Conservation (phyloP, 1,140 invertebrate genomes). For the Paraescarpia echinospica region DNA sequence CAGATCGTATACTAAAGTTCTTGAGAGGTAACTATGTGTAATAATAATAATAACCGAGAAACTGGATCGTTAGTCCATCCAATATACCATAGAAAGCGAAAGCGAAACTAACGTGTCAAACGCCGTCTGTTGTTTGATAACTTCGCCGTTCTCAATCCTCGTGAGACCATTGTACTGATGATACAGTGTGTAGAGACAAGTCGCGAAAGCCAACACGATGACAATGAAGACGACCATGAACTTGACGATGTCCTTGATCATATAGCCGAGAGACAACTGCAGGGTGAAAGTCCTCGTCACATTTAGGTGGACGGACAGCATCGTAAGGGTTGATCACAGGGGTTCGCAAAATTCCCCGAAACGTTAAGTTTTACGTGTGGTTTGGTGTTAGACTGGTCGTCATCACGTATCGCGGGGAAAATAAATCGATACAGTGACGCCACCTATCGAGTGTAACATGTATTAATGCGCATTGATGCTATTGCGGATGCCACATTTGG, state of each 20-base stretch:
- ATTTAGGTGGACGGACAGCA: background rate
- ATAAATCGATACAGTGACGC: too few relatives aligned
- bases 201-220: background rate
- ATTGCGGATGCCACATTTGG: too few relatives aligned
- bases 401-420: too few relatives aligned
- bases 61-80: too few relatives aligned
- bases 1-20: too few relatives aligned
- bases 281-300: background rate
- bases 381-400: too few relatives aligned
- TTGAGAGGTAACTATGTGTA: too few relatives aligned
- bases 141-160: background rate
- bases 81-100: background rate
- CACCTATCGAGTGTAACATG: too few relatives aligned
- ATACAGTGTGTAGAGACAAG: background rate
- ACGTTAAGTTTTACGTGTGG: too few relatives aligned
- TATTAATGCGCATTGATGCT: too few relatives aligned
- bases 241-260: constrained; percentile 12
- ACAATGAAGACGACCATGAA: constrained; percentile 17
- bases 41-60: too few relatives aligned
- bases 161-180: background rate
- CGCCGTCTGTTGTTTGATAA: background rate
- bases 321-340: background rate
- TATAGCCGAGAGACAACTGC: constrained; percentile 11
- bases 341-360: too few relatives aligned
- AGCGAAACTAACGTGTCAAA: background rate